Base-by-base conservation (phyloP, 2,113 vertebrate genomes). In the Otolemur garnettii region DNA sequence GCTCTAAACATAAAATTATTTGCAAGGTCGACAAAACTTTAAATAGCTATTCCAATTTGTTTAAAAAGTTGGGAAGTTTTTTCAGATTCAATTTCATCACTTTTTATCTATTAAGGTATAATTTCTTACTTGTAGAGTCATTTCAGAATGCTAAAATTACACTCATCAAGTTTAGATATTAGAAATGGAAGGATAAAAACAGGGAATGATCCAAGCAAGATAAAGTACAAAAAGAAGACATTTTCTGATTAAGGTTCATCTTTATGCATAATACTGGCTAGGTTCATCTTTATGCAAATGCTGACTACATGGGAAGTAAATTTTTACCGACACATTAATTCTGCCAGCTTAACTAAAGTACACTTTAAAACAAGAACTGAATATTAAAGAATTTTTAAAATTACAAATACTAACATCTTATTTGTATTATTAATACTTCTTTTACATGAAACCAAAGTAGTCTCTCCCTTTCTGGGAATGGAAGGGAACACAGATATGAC, bases 241-340 rank as follows among this genome's bases (percentile, higher is more conserved):
- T 38, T 38, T 38, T 38, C 38, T 38, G 38, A 38, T 38, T 79
- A 92, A 95, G 33, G 19, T 11, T 17, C 42, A 62, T 86, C 57
- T 75, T 72, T 55, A 83, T 80, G 38, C 11, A 50, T 82, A 53
- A 82, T 10, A 80, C 2, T 82, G 7, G 60, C 33, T 95, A 53
- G 30, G 24, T 38, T 38, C 38, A 38, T 38, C 38, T 38, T 38
- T 38, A 38, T 38, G 38, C 57, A 90, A 96, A 94, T 90, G n/a
- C 35, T 75, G 50, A 87, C 35, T 94, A 33, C 2, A 17, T 74
- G 33, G 53, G 24, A 74, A 95, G 82, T 80, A 81, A 62, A 50
- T 45, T 75, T 84, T 92, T 66, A 88, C 1, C 78, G 30, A 94
- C 60, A 42, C 68, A 87, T 81, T 95, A 94, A 90, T 93, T 82